These are phyloP conservation scores for Drosophila limbata DNA, from an alignment of 2,888 invertebrate species.

Conservation along the genomic window DNA sequence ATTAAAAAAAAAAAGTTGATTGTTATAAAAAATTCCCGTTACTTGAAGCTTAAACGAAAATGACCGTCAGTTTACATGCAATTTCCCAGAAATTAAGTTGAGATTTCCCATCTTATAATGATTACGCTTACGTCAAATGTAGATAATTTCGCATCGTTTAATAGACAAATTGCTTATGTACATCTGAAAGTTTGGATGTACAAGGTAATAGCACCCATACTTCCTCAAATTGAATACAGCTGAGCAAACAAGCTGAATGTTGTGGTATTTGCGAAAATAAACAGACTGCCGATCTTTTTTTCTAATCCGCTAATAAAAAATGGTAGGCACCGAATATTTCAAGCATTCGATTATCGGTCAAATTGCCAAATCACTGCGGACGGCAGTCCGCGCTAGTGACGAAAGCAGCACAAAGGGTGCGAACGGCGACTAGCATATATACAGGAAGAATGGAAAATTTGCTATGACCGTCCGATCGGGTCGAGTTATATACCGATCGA, in stretches of 20 bases:
- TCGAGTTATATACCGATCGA: too few species aligned
- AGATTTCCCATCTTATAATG: conserved; percentile 32
- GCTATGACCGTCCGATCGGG: too few species aligned
- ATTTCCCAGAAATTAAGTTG: conserved; percentile 39
- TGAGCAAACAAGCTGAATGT: conserved; percentile 9
- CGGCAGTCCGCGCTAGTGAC: too few species aligned
- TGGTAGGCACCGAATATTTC: not conserved
- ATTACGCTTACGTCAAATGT: conserved; percentile 42
- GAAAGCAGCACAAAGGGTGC: too few species aligned
- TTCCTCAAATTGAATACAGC: conserved; percentile 14
- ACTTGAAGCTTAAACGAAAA: conserved; percentile 28
- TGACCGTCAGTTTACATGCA: conserved; percentile 21
- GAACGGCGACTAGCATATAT: too few species aligned
- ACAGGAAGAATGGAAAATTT: too few species aligned
- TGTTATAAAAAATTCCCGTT: conserved; percentile 9
- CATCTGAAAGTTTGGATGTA: not conserved
- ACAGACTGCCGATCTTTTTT: not conserved
- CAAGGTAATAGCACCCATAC: conserved; percentile 4
- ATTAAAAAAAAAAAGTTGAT: not conserved
- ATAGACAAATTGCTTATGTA: conserved; percentile 39
- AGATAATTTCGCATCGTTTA: conserved; percentile 45
- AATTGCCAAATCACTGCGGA: too few species aligned
- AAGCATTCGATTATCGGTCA: not conserved
- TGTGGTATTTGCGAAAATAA: not conserved
- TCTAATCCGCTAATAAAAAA: not conserved